These are phyloP conservation scores for Cyclophora albipunctata DNA, from an alignment of 2,888 invertebrate genomes.

Conservation along the genomic window DNA sequence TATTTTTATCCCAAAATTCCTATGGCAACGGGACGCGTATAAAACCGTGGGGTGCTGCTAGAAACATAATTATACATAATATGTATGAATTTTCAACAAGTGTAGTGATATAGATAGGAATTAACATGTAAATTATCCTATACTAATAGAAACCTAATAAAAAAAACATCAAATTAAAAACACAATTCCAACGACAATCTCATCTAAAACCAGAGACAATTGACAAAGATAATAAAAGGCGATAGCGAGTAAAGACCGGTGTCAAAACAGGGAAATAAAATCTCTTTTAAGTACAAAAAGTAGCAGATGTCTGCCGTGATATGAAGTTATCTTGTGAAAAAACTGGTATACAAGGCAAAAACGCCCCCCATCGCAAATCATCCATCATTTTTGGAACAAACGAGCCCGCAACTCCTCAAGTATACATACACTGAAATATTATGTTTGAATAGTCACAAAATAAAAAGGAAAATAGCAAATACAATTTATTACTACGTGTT, in stretches of 20 bases:
- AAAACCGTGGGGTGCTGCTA: no score
- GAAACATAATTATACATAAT: no score
- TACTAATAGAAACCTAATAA: no score
- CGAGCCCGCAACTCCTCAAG: conserved; percentile 24
- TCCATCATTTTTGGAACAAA: conserved; percentile 28
- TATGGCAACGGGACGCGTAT: no score
- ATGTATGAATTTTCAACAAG: no score
- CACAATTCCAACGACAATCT: background rate
- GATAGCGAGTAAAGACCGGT: conserved; percentile 11
- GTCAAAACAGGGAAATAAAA: conserved; percentile 21
- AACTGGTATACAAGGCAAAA: conserved; percentile 15
- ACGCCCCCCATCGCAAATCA: conserved; percentile 14
- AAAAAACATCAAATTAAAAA: no score
- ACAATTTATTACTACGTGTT: conserved; percentile 14
- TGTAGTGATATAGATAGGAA: no score
- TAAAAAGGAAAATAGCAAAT: conserved; percentile 14
- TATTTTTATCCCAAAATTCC: no score
- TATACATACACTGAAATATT: conserved; percentile 24
- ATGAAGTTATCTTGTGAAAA: conserved; percentile 24
- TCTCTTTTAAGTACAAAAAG: conserved; percentile 20
- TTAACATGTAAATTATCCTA: no score
- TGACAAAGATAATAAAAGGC: conserved; percentile 16
- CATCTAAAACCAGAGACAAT: conserved; percentile 7
- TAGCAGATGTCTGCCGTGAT: conserved; percentile 22
- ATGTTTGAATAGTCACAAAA: conserved; percentile 17